phyloP scores from a whole-genome alignment of 2,113 vertebrate species.

The Xiphophorus hellerii region DNA sequence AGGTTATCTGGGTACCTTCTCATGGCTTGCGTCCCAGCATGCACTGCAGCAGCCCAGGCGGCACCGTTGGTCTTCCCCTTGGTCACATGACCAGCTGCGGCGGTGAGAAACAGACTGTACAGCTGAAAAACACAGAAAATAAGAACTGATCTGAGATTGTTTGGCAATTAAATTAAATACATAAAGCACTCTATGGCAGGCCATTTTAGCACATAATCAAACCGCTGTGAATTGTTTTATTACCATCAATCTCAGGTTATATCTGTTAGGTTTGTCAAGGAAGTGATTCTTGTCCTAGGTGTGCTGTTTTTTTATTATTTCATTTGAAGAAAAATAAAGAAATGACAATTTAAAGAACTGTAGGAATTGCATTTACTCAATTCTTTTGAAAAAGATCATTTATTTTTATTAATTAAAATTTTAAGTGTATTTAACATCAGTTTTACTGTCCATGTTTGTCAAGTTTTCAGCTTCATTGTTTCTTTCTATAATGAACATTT shows the following conservation, averaged over 20 bases:
- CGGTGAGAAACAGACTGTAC: constrained; percentile 92
- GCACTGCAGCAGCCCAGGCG: constrained; percentile 87
- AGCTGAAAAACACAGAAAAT: constrained; percentile 71
- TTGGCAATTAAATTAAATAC: not conserved
- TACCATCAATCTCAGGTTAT: too few relatives aligned
- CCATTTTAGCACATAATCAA: not conserved
- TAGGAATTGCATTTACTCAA: not conserved
- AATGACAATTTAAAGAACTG: not conserved
- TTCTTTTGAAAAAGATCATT: not conserved
- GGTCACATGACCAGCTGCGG: constrained; percentile 82
- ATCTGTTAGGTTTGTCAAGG: not conserved
- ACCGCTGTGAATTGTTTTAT: too few relatives aligned
- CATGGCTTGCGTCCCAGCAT: constrained; percentile 89
- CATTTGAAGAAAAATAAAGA: not conserved
- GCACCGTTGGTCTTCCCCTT: constrained; percentile 48
- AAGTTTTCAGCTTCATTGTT: not conserved
- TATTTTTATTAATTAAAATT: not conserved
- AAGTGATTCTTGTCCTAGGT: not conserved
- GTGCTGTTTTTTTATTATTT: too few relatives aligned
- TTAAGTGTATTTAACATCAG: not conserved
- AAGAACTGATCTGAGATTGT: not conserved
- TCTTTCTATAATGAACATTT: not conserved
- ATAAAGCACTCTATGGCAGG: not conserved
- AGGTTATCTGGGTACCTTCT: constrained; percentile 77
- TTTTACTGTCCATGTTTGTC: not conserved